Percentiles rank a stretch among this genome's conserved stretches.
Evolutionary conservation across 2,113 vertebrate genomes (phyloP).

Genomic region (Amphiprion ocellaris): DNA sequence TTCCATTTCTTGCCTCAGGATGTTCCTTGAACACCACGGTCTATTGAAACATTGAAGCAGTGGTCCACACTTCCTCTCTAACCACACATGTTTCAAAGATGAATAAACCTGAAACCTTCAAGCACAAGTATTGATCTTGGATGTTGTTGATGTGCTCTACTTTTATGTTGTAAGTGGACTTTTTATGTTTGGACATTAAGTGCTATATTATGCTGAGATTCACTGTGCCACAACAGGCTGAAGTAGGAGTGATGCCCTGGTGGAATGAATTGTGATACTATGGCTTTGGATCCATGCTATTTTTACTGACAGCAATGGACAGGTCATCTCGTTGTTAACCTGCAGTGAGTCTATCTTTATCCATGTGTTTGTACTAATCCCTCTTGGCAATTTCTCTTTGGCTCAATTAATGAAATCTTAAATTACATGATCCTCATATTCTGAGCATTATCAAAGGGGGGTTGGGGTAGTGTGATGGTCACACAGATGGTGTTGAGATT

Average conservation of each 20-base stretch:
- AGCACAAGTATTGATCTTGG: slow-evolving; percentile 56
- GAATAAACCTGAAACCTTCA: slow-evolving; percentile 44
- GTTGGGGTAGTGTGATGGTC: slow-evolving; percentile 42
- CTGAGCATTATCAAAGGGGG: slow-evolving; percentile 20
- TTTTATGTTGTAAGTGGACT: slow-evolving; percentile 45
- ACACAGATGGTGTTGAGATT: slow-evolving; percentile 74
- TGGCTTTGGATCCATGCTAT: not conserved
- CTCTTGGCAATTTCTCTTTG: slow-evolving; percentile 8
- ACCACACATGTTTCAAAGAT: slow-evolving; percentile 27
- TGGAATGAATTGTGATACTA: slow-evolving; percentile 19
- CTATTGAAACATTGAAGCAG: slow-evolving; percentile 29
- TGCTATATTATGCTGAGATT: slow-evolving; percentile 13
- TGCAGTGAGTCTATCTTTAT: not conserved
- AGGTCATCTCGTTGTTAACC: slow-evolving; percentile 10
- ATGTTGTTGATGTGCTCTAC: slow-evolving; percentile 33
- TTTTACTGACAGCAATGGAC: not conserved
- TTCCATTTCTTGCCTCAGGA: slow-evolving; percentile 39
- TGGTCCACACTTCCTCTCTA: slow-evolving; percentile 15
- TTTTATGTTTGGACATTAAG: slow-evolving; percentile 41
- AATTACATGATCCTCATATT: slow-evolving; percentile 20
- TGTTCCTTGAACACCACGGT: slow-evolving; percentile 46
- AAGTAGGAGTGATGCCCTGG: not conserved
- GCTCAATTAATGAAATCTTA: slow-evolving; percentile 20
- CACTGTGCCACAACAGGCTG: not conserved
- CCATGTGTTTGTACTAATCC: slow-evolving; percentile 5